Conservation (phyloP, 2,113 vertebrate genomes). For the Opisthocomus hoazin region DNA sequence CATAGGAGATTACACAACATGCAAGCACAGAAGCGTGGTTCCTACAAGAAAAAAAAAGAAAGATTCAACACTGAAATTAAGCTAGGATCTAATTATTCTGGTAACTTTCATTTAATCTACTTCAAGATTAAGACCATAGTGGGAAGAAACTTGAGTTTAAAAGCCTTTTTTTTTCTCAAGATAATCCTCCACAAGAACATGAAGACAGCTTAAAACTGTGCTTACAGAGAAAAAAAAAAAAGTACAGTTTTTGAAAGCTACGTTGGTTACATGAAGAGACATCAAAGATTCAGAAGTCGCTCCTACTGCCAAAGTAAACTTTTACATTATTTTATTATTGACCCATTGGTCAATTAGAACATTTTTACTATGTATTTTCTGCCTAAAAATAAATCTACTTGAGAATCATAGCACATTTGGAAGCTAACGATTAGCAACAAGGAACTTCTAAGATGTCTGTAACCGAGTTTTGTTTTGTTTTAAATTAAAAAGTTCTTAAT, state of each 20-base stretch:
- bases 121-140: background rate
- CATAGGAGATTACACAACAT: background rate
- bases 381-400: background rate
- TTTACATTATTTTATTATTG: background rate
- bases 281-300: background rate
- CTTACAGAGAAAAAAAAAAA: background rate
- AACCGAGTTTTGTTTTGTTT: background rate
- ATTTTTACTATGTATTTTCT: background rate
- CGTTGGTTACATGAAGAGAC: background rate
- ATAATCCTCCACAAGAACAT: background rate
- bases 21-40: background rate
- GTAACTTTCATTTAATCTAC: background rate
- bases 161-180: background rate
- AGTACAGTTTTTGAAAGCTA: background rate
- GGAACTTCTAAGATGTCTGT: background rate
- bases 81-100: background rate
- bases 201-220: background rate
- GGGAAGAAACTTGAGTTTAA: background rate
- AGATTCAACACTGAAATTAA: background rate
- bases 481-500: background rate
- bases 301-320: background rate
- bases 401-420: background rate
- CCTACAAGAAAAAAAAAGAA: background rate
- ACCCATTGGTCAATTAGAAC: background rate
- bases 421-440: background rate